Evolutionary conservation across 2,797 vertebrate genomes (phyloP).

Genomic region (Microcaecilia unicolor): DNA sequence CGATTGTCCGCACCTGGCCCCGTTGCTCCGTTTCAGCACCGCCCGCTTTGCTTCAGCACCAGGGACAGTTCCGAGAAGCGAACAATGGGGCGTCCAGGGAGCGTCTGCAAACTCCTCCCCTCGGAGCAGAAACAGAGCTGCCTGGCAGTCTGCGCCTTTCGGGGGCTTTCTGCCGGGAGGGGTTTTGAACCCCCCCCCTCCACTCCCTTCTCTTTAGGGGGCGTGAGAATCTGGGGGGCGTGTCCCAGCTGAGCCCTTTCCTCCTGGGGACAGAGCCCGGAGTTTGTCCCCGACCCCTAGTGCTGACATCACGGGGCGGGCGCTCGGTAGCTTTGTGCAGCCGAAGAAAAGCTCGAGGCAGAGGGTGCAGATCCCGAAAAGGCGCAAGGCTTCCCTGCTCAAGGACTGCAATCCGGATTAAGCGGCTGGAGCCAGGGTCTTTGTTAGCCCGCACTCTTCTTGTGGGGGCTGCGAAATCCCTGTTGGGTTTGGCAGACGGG

Average conservation of each 20-base stretch:
- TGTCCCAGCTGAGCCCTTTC: neutral
- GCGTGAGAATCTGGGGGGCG: neutral
- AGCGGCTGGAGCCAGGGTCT: too few species aligned
- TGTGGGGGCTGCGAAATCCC: too few species aligned
- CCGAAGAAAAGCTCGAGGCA: neutral
- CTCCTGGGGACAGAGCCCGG: neutral
- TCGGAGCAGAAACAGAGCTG: neutral
- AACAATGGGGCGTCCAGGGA: conserved; percentile 6
- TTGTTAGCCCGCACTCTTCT: too few species aligned
- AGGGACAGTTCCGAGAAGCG: neutral
- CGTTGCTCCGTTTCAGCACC: too few species aligned
- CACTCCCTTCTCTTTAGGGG: conserved; percentile 9
- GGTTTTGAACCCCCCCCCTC: conserved; percentile 17
- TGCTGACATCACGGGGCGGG: conserved; percentile 2
- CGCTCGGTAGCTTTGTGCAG: neutral
- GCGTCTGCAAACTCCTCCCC: conserved; percentile 16
- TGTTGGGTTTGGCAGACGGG: too few species aligned
- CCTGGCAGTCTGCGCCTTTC: too few species aligned
- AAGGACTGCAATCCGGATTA: too few species aligned
- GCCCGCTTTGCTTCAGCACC: conserved; percentile 12
- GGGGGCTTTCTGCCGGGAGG: too few species aligned
- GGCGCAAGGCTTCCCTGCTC: too few species aligned
- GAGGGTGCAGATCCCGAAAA: conserved; percentile 3
- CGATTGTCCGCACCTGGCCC: too few species aligned
- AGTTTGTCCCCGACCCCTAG: neutral